phyloP scores from a whole-genome alignment of 2,797 vertebrate genomes.

The Danio albolineatus region DNA sequence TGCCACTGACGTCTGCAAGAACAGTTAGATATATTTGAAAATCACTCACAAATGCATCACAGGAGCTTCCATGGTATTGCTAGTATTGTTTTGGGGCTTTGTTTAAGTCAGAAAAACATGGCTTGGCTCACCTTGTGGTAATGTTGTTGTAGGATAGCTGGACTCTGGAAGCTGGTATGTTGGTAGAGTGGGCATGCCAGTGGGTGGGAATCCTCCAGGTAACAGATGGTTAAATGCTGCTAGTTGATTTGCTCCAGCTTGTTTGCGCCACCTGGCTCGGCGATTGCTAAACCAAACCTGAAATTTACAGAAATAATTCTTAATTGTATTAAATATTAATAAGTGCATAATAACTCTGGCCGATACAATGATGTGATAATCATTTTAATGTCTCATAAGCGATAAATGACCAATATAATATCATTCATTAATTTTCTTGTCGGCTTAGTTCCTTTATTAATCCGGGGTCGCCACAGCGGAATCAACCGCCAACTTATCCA shows the following conservation, averaged over 20 bases:
- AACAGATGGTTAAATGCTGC: constrained; percentile 95
- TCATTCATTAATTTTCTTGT: too few relatives aligned
- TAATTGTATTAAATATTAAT: not conserved
- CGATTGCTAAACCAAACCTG: constrained; percentile 99
- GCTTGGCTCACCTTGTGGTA: constrained; percentile 86
- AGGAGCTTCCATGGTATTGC: not conserved
- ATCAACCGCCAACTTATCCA: too few relatives aligned
- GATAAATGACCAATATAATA: too few relatives aligned
- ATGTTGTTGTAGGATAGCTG: constrained; percentile 83
- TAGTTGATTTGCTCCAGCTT: constrained; percentile 95
- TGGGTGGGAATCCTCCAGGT: constrained; percentile 91
- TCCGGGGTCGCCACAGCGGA: too few relatives aligned
- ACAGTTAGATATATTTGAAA: constrained; percentile 23
- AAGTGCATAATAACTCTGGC: not conserved
- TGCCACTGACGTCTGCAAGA: constrained; percentile 84
- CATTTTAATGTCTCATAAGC: not conserved
- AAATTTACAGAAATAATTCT: not conserved
- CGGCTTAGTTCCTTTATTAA: too few relatives aligned
- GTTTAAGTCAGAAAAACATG: not conserved
- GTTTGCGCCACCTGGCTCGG: constrained; percentile 94
- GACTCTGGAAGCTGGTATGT: constrained; percentile 94
- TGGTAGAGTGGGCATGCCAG: constrained; percentile 91
- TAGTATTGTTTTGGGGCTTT: not conserved
- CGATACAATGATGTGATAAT: not conserved
- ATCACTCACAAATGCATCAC: not conserved